phyloP scores from a whole-genome alignment of 1,140 invertebrate species.

The Drosophila trapezifrons region DNA sequence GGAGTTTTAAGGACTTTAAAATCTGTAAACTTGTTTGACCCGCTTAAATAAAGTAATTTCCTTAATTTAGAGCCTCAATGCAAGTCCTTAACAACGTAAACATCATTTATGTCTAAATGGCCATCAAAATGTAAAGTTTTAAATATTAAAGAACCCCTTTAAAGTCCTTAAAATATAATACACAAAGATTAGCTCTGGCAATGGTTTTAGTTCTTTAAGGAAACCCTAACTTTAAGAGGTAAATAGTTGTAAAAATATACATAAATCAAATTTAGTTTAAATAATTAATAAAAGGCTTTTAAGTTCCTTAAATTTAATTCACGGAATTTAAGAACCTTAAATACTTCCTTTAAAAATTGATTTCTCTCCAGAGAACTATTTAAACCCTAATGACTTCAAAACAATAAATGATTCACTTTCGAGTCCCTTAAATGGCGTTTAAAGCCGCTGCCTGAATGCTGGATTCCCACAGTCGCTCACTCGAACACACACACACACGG shows the following conservation, averaged over 20 bases:
- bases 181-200: background rate
- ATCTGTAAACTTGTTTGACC: too few species aligned
- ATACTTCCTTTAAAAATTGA: too few species aligned
- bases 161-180: background rate
- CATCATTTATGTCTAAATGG: background rate
- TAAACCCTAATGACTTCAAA: background rate
- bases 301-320: too few species aligned
- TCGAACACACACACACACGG: constrained; percentile 24
- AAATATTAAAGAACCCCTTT: background rate
- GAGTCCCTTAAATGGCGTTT: constrained; percentile 31
- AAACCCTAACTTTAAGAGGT: background rate
- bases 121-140: background rate
- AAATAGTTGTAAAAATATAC: background rate
- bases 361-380: background rate
- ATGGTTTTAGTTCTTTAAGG: background rate
- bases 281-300: background rate
- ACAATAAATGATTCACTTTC: background rate
- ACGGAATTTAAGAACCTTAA: too few species aligned
- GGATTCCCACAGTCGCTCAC: constrained; percentile 23
- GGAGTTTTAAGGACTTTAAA: too few species aligned
- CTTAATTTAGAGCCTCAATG: too few species aligned
- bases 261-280: background rate
- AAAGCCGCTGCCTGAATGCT: constrained; percentile 25
- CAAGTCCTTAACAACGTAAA: background rate
- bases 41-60: too few species aligned